Percentiles rank a stretch among this genome's conserved stretches.
Evolutionary conservation across 2,797 vertebrate genomes (phyloP).

Genomic region (Sebastes kiyomatsui): DNA sequence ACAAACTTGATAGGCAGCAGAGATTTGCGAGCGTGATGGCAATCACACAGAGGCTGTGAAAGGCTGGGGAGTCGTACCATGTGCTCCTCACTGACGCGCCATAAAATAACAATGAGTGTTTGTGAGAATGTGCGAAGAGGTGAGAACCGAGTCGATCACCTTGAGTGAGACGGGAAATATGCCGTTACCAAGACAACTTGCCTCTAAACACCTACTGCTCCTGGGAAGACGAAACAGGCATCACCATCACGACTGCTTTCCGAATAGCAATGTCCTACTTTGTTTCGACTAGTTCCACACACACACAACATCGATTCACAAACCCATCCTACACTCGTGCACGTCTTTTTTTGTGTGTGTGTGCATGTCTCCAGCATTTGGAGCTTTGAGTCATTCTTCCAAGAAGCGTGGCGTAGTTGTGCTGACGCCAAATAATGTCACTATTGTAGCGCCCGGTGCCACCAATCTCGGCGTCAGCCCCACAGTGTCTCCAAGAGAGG

Average conservation of each 20-base stretch:
- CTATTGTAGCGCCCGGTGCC: conserved; percentile 64
- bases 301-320: not conserved
- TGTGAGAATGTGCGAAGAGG: conserved; percentile 13
- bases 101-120: conserved; percentile 29
- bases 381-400: conserved; percentile 27
- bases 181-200: conserved; percentile 62
- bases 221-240: not conserved
- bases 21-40: not conserved
- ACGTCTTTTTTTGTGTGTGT: not conserved
- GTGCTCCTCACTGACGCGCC: not conserved
- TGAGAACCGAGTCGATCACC: conserved; percentile 44
- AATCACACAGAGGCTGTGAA: not conserved
- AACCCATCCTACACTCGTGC: not conserved
- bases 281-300: not conserved
- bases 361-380: conserved; percentile 19
- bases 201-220: conserved; percentile 41
- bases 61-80: not conserved
- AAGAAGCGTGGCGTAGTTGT: conserved; percentile 13
- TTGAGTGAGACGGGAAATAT: conserved; percentile 48
- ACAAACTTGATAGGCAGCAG: not conserved
- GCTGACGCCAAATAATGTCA: conserved; percentile 66
- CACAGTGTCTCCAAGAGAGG: conserved; percentile 62
- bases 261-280: not conserved
- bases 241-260: conserved; percentile 2
- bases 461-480: conserved; percentile 61